Base-by-base conservation (phyloP, 1,140 invertebrate genomes). In the Yoshiicerus persimilis region DNA sequence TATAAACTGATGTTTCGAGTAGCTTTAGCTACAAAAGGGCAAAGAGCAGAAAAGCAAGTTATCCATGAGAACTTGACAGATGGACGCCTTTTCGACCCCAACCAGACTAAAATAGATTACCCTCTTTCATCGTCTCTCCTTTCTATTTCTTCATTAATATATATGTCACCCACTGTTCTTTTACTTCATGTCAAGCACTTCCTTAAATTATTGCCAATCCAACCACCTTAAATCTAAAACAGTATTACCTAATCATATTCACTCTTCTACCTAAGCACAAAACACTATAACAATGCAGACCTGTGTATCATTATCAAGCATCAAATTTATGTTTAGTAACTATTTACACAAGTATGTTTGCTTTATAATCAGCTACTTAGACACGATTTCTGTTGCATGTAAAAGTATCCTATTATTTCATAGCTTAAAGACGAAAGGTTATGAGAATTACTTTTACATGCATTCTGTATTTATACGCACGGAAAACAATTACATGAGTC, bases 41-140 rank as follows among this genome's bases (percentile, higher is more conserved):
- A 80, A 80, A 80, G 75, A 80, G 75, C 75, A 80, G 75, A 34
- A 80, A 80, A 80, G 16, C 75, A 80, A 80, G 75, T 32, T 32
- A 80, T 36, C 34, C 87, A 87, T 88, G 87, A 88, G 87, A 88
- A 88, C 41, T 25, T 84, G 23, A 25, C 87, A 88, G 87, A 84
- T 88, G 87, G 87, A 88, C 87, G 87, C 87, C 87, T 86, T 88
- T 88, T 88, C 87, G 87, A 88, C 87, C 87, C 87, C 84, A 84
- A 86, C 84, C 84, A 80, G 75, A 80, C 75, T 80, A 80, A 80
- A 88, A 86, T 70, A 86, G 87, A 88, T 88, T 88, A 88, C 84
- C 23, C 84, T 86, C 66, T 86, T 80, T 86, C 84, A 66, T 38
- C 66, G 66, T 30, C 32, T 38, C 32, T 20, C 66, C 87, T 66